Evolutionary conservation across 35 echinoderm and acorn worm genomes (phyloP).

Genomic region (Lytechinus pictus): DNA sequence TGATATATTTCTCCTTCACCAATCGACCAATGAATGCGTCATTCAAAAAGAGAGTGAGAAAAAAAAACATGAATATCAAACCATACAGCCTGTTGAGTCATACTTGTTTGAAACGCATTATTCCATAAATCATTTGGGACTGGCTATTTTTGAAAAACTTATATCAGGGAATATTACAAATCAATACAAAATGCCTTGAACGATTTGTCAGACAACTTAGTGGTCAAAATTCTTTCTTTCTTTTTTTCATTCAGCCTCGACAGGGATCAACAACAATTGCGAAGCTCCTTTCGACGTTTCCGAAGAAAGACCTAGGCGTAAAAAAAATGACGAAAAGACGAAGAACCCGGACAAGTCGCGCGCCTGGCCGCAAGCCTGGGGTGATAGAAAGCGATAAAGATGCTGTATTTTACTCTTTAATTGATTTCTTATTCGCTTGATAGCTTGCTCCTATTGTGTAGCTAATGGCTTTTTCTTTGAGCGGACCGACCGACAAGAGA

Average conservation of each 20-base stretch:
- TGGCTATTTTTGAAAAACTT: neutral
- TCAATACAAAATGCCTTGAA: constrained; percentile 13
- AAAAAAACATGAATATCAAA: neutral
- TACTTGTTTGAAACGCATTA: neutral
- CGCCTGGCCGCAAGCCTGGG: neutral
- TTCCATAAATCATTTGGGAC: neutral
- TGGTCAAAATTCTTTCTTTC: neutral
- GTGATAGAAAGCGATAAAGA: constrained; percentile 35
- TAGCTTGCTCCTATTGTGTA: neutral
- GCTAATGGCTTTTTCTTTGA: constrained; percentile 25
- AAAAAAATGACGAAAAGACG: neutral
- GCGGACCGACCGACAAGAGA: neutral
- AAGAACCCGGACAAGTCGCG: constrained; percentile 17
- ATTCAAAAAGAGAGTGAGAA: neutral
- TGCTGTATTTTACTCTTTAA: constrained; percentile 40
- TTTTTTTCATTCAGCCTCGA: neutral
- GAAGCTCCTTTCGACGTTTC: constrained; percentile 17
- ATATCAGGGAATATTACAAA: neutral
- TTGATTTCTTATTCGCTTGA: constrained; percentile 32
- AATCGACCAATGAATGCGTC: neutral
- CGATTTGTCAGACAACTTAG: neutral
- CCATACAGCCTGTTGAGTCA: neutral
- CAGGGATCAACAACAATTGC: neutral
- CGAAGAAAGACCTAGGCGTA: neutral
- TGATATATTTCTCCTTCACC: neutral